A percentile compares a stretch with the other conserved stretches of the same genome.
Evolutionary conservation across 2,797 vertebrate genomes (phyloP).

Genomic region (Novumbra hubbsi): DNA sequence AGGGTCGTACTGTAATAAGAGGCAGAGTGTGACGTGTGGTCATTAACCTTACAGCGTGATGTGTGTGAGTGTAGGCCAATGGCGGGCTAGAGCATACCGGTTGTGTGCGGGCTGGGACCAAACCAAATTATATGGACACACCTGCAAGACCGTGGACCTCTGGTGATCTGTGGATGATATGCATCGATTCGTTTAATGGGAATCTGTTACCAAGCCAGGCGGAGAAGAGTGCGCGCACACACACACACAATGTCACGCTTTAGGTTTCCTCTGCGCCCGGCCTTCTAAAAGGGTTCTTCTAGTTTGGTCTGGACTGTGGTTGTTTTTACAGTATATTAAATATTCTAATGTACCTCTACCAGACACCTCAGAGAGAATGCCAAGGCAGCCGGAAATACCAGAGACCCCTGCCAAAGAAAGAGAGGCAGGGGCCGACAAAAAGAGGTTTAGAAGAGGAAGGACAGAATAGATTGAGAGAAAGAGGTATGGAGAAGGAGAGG

Average conservation of each 20-base stretch:
- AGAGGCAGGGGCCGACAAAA: constrained; percentile 4
- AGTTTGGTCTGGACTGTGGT: constrained; percentile 13
- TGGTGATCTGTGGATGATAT: constrained; percentile 3
- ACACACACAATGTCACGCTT: not conserved
- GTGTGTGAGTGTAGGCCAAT: not conserved
- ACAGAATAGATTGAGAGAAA: not conserved
- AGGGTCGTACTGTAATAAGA: constrained; percentile 14
- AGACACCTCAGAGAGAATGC: constrained; percentile 37
- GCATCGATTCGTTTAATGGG: constrained; percentile 18
- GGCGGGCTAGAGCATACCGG: not conserved
- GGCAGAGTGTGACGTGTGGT: not conserved
- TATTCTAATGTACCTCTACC: constrained; percentile 37
- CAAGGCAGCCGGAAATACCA: constrained; percentile 39
- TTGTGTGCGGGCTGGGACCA: not conserved
- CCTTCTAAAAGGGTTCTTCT: not conserved
- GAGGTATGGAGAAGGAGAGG: constrained; percentile 1
- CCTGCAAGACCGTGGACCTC: not conserved
- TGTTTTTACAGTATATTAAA: constrained; percentile 39
- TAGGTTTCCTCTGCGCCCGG: not conserved
- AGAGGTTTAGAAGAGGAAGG: not conserved
- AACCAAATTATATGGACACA: not conserved
- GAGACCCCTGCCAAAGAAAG: constrained; percentile 32
- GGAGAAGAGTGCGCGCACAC: not conserved
- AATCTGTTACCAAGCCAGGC: constrained; percentile 5
- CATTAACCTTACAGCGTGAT: too few relatives aligned